Conservation (phyloP, 35 echinoderm and acorn worm species). For the Patiria miniata region DNA sequence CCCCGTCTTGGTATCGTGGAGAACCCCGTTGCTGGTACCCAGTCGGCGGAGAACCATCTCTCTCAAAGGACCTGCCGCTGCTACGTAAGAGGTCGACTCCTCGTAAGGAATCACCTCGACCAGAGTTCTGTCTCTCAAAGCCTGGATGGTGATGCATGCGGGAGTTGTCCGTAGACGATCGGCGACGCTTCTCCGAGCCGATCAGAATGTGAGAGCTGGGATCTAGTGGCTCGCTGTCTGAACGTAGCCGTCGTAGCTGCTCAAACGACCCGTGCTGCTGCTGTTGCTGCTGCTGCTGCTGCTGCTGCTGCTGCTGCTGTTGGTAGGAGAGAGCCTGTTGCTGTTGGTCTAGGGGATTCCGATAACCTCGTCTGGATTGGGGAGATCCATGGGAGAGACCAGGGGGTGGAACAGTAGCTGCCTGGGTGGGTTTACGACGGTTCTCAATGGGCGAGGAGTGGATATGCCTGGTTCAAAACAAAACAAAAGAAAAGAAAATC, state of each 20-base stretch:
- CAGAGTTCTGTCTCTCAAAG: constrained; percentile 4
- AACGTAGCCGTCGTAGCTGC: constrained; percentile 46
- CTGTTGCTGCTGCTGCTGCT: constrained; percentile 3
- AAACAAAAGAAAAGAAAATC: background rate
- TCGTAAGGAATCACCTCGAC: constrained; percentile 2
- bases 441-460: background rate
- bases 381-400: background rate
- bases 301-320: constrained; percentile 39
- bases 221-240: constrained; percentile 62
- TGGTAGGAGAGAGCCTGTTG: too few relatives aligned
- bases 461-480: background rate
- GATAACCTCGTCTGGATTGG: background rate
- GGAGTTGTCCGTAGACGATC: constrained; percentile 39
- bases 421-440: background rate
- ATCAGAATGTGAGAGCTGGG: background rate
- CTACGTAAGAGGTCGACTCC: background rate
- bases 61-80: background rate
- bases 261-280: constrained; percentile 27
- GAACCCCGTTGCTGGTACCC: constrained; percentile 18
- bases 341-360: background rate
- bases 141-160: constrained; percentile 11
- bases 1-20: background rate
- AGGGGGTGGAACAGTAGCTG: background rate
- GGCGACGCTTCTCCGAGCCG: background rate
- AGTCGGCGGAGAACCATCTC: constrained; percentile 10